Evolutionary conservation across 23 tunicate genomes (phyloP).

Genomic region (Corella eumyota): DNA sequence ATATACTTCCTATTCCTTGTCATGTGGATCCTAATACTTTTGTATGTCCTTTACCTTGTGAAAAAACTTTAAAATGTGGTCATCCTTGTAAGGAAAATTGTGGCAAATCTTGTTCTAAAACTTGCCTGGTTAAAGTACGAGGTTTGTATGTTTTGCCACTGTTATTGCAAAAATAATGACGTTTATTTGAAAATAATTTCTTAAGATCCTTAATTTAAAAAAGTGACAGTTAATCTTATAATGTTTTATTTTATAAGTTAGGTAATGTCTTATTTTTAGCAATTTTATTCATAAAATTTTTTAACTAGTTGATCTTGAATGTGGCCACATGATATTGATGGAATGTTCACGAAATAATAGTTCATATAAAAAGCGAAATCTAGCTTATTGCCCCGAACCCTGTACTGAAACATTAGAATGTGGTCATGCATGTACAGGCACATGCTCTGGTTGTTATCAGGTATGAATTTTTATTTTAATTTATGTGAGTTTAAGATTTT

Average conservation of each 20-base stretch:
- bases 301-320: background rate
- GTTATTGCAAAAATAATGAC: background rate
- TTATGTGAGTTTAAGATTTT: too few relatives aligned
- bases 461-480: too few relatives aligned
- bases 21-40: background rate
- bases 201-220: too few relatives aligned
- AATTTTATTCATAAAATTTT: background rate
- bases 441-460: constrained; percentile 58
- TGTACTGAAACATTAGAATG: constrained; percentile 45
- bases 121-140: background rate
- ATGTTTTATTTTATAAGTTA: too few relatives aligned
- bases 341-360: constrained; percentile 27
- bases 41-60: background rate
- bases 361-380: background rate
- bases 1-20: background rate
- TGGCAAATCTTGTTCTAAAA: background rate
- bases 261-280: background rate
- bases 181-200: background rate
- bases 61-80: background rate
- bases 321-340: background rate
- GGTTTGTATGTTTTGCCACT: background rate
- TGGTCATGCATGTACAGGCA: constrained; percentile 71
- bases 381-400: constrained; percentile 19
- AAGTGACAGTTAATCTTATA: too few relatives aligned
- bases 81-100: background rate